Evolutionary conservation across 2,888 invertebrate genomes (phyloP).

Genomic region (Andrena chrysosceles): DNA sequence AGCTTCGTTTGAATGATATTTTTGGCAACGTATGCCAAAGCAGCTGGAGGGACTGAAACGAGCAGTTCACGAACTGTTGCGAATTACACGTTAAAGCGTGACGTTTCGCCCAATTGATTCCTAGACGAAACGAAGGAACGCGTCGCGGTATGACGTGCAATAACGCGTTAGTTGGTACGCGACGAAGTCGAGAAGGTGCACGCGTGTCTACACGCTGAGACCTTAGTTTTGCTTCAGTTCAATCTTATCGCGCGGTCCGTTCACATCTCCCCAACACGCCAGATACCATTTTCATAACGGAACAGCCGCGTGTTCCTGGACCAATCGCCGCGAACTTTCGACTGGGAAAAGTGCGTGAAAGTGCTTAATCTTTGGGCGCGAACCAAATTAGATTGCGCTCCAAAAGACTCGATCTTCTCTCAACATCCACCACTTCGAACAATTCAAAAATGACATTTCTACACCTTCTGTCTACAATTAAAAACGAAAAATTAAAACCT

Average conservation of each 20-base stretch:
- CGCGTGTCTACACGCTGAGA: slow-evolving; percentile 37
- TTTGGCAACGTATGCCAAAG: background rate
- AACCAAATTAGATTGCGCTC: background rate
- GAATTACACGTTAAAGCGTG: background rate
- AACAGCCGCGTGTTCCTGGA: background rate
- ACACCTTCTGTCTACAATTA: too few relatives aligned
- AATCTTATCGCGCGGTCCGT: slow-evolving; percentile 78
- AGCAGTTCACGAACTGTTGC: slow-evolving; percentile 3
- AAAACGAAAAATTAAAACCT: too few relatives aligned
- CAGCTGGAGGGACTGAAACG: background rate
- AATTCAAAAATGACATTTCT: too few relatives aligned
- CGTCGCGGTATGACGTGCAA: slow-evolving; percentile 11
- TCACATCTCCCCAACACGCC: slow-evolving; percentile 64
- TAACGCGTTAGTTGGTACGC: slow-evolving; percentile 37
- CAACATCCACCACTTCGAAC: background rate
- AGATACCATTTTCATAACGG: slow-evolving; percentile 48
- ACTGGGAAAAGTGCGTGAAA: slow-evolving; percentile 36
- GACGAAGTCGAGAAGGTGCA: slow-evolving; percentile 49
- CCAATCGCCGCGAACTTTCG: slow-evolving; percentile 13
- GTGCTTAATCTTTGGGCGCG: slow-evolving; percentile 11
- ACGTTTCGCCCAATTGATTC: slow-evolving; percentile 7
- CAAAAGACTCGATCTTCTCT: background rate
- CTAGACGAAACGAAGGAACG: slow-evolving; percentile 18
- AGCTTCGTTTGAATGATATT: background rate
- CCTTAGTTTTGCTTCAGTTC: slow-evolving; percentile 54